A percentile compares a stretch with the other conserved stretches of the same genome.
Conservation (phyloP, 1,140 invertebrate species). For the Tribolium castaneum region DNA sequence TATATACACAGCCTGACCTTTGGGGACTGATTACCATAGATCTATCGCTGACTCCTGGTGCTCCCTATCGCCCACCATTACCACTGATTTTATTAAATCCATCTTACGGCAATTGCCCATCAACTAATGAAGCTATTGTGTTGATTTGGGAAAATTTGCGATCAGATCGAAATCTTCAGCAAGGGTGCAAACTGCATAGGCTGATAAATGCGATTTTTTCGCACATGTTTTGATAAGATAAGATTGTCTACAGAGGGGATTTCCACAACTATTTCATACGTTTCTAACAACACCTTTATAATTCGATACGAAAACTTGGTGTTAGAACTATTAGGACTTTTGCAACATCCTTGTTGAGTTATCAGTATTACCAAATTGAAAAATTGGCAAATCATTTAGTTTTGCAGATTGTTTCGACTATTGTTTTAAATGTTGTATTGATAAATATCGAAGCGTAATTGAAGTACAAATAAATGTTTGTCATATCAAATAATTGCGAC, state of each 20-base stretch:
- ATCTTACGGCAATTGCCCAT: not conserved
- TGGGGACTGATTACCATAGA: conserved; percentile 35
- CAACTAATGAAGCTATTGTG: conserved; percentile 22
- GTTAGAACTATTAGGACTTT: not conserved
- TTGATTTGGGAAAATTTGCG: not conserved
- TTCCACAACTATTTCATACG: not conserved
- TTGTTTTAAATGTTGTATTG: not conserved
- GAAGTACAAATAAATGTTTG: not conserved
- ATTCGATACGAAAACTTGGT: not conserved
- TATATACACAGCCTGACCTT: conserved; percentile 13
- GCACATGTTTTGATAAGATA: not conserved
- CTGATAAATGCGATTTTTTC: not conserved
- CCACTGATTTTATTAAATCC: not conserved
- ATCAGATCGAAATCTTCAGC: too few relatives aligned
- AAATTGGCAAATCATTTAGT: too few relatives aligned
- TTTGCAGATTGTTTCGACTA: too few relatives aligned
- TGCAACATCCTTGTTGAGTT: not conserved
- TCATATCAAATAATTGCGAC: not conserved
- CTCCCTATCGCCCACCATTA: conserved; percentile 5
- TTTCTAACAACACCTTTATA: not conserved
- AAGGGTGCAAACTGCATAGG: too few relatives aligned
- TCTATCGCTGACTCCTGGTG: conserved; percentile 21
- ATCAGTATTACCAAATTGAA: too few relatives aligned
- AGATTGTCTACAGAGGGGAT: not conserved
- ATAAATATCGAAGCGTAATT: not conserved